A percentile compares a stretch with the other conserved stretches of the same genome.
These are phyloP conservation scores for Oryzias melastigma DNA, from an alignment of 2,113 vertebrate species.

Conservation along the genomic window DNA sequence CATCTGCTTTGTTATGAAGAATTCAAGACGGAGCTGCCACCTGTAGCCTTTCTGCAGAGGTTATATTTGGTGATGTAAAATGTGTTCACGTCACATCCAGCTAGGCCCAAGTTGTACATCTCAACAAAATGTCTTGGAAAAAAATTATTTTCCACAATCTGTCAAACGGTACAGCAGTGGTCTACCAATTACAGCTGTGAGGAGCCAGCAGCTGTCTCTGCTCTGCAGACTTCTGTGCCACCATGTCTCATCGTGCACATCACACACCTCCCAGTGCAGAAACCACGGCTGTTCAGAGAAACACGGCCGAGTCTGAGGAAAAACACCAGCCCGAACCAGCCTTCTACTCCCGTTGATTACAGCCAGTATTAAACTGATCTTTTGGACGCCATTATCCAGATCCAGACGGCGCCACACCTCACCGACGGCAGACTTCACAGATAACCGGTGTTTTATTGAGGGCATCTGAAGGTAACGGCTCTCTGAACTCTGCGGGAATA, in stretches of 20 bases:
- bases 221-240: constrained; percentile 32
- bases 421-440: constrained; percentile 20
- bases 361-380: constrained; percentile 30
- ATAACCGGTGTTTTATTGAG: constrained; percentile 14
- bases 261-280: constrained; percentile 41
- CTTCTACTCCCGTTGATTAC: constrained; percentile 33
- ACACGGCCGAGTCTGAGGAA: constrained; percentile 25
- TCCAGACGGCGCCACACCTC: constrained; percentile 14
- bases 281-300: constrained; percentile 40
- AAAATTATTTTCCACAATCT: constrained; percentile 57
- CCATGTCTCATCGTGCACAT: constrained; percentile 52
- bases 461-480: constrained; percentile 21
- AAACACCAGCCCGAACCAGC: constrained; percentile 15
- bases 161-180: constrained; percentile 49
- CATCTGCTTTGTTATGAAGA: constrained; percentile 42
- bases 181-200: constrained; percentile 68
- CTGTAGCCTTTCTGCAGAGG: constrained; percentile 50
- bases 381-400: constrained; percentile 14
- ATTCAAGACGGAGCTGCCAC: constrained; percentile 45
- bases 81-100: constrained; percentile 56
- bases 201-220: constrained; percentile 60
- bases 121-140: constrained; percentile 47
- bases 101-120: constrained; percentile 51
- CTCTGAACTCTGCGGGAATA: constrained; percentile 23
- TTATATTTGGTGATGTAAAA: constrained; percentile 67